Base-by-base conservation (phyloP, 2,888 invertebrate genomes). In the Watsonalla binaria region DNA sequence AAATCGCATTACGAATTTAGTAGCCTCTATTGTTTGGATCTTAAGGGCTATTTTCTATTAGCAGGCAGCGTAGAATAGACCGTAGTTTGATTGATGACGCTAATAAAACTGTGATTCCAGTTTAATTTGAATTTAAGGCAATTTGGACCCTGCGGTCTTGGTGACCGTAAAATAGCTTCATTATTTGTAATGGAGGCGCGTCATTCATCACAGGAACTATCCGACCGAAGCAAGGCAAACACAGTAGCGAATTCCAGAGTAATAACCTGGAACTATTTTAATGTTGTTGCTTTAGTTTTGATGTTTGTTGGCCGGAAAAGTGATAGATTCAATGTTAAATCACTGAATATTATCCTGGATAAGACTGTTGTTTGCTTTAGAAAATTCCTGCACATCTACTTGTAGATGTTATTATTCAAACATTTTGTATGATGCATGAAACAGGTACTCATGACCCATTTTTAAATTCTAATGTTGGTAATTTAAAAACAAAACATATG, bases 71-170 rank as follows among this genome's bases (percentile, higher is more conserved):
- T 78, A 63, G 70, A 66, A 72, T 82, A 78, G 82, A 78, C 75
- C 84, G 80, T 78, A 78, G 77, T 88, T 89, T 90, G 90, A 90
- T 90, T 90, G 90, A 90, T 90, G 88, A 85, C 74, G 74, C 85
- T 90, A 90, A 90, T 90, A 90, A 89, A 88, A 88, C 82, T 84
- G 86, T 82, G 88, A 89, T 88, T 89, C 86, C 82, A 84, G 87
- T 89, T 90, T 90, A 90, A 90, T 90, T 90, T 90, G 84, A 90
- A 90, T 90, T 90, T 88, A 89, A 90, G 83, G 82, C 86, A 89
- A 89, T 89, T 88, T 87, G 81, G 78, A 70, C 78, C 80, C 80
- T 72, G 82, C 76, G 80, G 78, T 78, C 80, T 76, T 70, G 80
- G 74, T 86, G 88, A 85, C 87, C 88, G 85, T 85, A 82, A 83